Evolutionary conservation across 2,888 invertebrate species (phyloP).

Genomic region (Acholoe squamosa): DNA sequence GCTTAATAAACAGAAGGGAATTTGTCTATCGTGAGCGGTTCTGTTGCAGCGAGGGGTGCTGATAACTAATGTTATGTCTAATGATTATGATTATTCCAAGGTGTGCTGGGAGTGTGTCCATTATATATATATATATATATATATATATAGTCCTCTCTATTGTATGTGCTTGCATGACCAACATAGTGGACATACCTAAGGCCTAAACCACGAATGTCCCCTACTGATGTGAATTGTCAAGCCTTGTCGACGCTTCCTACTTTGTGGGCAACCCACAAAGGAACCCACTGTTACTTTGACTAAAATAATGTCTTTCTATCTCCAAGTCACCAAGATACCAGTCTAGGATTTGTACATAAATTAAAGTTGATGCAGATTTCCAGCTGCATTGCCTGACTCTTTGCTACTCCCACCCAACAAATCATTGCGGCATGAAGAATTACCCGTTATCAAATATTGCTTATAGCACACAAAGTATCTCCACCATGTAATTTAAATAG

Average conservation of each 20-base stretch:
- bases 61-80: neutral
- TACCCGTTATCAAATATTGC: neutral
- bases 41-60: conserved; percentile 13
- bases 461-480: neutral
- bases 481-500: no score
- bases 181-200: neutral
- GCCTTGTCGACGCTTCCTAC: neutral
- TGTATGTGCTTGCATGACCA: conserved; percentile 20
- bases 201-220: neutral
- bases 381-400: neutral
- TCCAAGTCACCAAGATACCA: neutral
- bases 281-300: neutral
- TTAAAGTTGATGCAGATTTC: neutral
- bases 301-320: neutral
- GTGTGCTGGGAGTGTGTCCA: neutral
- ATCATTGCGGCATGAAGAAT: neutral
- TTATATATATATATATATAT: no score
- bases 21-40: neutral
- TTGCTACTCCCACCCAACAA: neutral
- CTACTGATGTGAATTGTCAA: neutral
- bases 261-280: neutral
- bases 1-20: neutral
- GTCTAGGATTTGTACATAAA: neutral
- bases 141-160: neutral
- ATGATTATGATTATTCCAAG: neutral